Base-by-base conservation (phyloP, 2,797 vertebrate genomes). In the Enteromius treurensis region DNA sequence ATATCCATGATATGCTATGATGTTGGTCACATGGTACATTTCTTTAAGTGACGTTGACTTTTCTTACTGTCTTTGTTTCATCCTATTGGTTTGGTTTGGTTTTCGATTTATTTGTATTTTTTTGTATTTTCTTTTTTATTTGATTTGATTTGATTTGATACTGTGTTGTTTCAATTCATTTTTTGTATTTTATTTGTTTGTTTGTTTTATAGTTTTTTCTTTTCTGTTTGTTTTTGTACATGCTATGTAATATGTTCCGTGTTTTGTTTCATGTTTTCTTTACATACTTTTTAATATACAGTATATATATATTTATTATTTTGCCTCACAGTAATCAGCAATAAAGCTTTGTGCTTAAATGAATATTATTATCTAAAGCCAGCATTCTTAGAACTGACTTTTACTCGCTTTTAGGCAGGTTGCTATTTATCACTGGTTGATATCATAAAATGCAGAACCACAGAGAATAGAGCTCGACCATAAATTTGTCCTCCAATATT, bases 401-500 rank as follows among this genome's bases (percentile, higher is more conserved):
- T 81, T 11, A 65, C 70, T 74, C 0, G 1, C 32, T 68, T 82
- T 87, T 70, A 71, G 40, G 67, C 68, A 40, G 49, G 79, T 77
- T 42, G 77, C 32, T 32, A 81, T 85, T 84, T 81, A 58, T 79
- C 68, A 64, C 78, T 62, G 62, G 17, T 53, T 75, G 47, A 68
- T 58, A 68, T 76, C 62, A 1, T 82, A 79, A 85, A 88, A 77
- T 77, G 62, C n/a, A 40, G n/a, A 75, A 49, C 64, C 47, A 32
- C 19, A 29, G 85, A 77, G 81, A 85, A 67, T 76, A 15, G 75
- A 85, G 65, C 84, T 47, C 29, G 47, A 69, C 79, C 53, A 82
- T 86, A 86, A 84, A 86, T 84, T 84, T 83, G 51, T 14, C 80
- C 58, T 83, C 75, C 81, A 82, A 80, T 82, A 87, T 77, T 80